Conservation (phyloP, 1,140 invertebrate species). For the Papilio glaucus region DNA sequence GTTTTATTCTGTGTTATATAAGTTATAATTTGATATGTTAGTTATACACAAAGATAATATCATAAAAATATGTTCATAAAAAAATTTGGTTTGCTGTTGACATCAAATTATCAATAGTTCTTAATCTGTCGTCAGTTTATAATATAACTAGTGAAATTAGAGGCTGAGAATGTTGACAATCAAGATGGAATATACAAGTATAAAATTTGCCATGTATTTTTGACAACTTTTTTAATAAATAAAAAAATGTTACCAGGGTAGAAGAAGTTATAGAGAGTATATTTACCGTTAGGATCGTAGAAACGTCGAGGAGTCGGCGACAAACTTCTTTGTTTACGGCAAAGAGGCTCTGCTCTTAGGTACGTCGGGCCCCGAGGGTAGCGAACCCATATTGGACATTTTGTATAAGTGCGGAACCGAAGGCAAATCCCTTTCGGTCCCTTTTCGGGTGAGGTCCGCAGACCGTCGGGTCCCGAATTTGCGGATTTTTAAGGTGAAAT, state of each 20-base stretch:
- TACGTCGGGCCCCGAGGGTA: conserved; percentile 69
- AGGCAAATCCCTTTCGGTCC: conserved; percentile 80
- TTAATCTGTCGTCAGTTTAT: too few species aligned
- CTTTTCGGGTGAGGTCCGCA: conserved; percentile 65
- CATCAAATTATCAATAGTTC: too few species aligned
- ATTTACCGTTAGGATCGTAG: conserved; percentile 55
- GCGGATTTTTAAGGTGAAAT: conserved; percentile 83
- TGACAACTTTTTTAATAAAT: not conserved
- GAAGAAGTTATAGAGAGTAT: not conserved
- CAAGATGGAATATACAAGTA: too few species aligned
- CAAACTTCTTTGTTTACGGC: conserved; percentile 79
- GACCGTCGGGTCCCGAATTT: conserved; percentile 74
- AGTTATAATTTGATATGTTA: too few species aligned
- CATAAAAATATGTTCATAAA: too few species aligned
- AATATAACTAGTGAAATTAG: too few species aligned
- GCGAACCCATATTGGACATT: conserved; percentile 79
- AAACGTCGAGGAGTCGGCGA: conserved; percentile 56
- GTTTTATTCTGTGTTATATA: too few species aligned
- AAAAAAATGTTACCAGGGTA: conserved; percentile 8
- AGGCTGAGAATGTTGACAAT: too few species aligned
- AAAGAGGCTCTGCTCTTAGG: conserved; percentile 58
- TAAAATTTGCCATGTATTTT: too few species aligned
- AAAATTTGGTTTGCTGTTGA: too few species aligned
- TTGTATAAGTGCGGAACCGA: conserved; percentile 79
- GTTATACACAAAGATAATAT: too few species aligned